Evolutionary conservation across 2,797 vertebrate species (phyloP).

Genomic region (Acanthiza pusilla): DNA sequence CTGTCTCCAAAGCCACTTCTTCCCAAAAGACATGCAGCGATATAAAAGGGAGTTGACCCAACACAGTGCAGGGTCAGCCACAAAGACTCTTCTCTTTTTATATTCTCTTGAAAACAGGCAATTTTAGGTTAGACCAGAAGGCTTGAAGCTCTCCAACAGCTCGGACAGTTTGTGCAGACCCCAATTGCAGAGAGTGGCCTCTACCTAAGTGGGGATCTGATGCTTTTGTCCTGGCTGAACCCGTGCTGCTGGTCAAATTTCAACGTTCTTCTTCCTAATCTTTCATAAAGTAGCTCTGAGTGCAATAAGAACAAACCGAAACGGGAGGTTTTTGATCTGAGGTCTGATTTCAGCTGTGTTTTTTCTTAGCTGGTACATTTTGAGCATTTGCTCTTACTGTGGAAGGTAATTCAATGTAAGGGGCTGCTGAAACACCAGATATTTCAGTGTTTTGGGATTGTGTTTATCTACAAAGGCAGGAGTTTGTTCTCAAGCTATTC

Average conservation of each 20-base stretch:
- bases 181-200: not conserved
- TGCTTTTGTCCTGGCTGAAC: not conserved
- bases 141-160: not conserved
- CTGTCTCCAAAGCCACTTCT: not conserved
- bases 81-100: not conserved
- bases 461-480: not conserved
- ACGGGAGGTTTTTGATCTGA: fast-evolving
- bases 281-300: not conserved
- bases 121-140: not conserved
- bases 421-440: not conserved
- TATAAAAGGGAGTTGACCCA: not conserved
- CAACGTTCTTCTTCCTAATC: not conserved
- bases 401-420: not conserved
- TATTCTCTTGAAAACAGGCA: not conserved
- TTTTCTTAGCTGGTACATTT: not conserved
- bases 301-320: not conserved
- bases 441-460: not conserved
- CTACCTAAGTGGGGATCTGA: not conserved
- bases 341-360: not conserved
- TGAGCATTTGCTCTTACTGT: not conserved
- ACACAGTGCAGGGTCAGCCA: not conserved
- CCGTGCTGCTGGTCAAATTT: not conserved
- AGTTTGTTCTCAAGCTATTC: not conserved
- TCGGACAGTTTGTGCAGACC: not conserved
- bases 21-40: not conserved